Conservation (phyloP, 23 tunicate genomes). For the Halocynthia aurantium region DNA sequence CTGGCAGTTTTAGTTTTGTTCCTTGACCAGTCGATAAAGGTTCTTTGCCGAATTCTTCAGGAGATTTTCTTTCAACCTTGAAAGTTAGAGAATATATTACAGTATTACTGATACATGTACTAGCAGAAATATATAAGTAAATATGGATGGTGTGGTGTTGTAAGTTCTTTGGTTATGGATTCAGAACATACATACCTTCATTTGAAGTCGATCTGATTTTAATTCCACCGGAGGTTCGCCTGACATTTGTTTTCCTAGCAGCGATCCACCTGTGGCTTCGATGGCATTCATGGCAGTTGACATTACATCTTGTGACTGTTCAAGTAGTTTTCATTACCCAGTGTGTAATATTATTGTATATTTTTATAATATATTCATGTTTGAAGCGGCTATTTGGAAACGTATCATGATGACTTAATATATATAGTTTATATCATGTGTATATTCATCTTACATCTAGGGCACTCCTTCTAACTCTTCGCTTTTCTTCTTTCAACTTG, state of each 20-base stretch:
- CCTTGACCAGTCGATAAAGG: conserved; percentile 47
- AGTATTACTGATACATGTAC: too few relatives aligned
- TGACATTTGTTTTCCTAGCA: conserved; percentile 85
- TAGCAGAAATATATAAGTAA: neutral
- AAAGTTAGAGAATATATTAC: neutral
- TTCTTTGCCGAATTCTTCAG: conserved; percentile 25
- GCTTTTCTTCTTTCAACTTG: conserved; percentile 56
- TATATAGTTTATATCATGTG: too few relatives aligned
- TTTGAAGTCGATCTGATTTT: conserved; percentile 57
- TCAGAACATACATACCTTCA: conserved; percentile 49
- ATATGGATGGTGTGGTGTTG: neutral
- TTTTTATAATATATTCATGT: neutral
- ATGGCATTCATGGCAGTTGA: conserved; percentile 64
- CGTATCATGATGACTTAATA: too few relatives aligned
- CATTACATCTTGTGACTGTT: conserved; percentile 79
- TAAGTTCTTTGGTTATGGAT: too few relatives aligned
- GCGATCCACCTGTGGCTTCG: conserved; percentile 57
- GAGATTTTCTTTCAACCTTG: conserved; percentile 70
- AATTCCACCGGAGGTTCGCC: conserved; percentile 86
- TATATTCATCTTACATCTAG: conserved; percentile 38
- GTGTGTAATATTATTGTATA: too few relatives aligned
- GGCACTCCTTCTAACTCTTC: conserved; percentile 83
- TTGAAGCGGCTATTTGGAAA: too few relatives aligned
- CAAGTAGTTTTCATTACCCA: too few relatives aligned
- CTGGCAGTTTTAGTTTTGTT: conserved; percentile 67